Percentiles rank a stretch among this genome's conserved stretches.
phyloP scores from a whole-genome alignment of 2,888 invertebrate genomes.

The Tenthredo livida region DNA sequence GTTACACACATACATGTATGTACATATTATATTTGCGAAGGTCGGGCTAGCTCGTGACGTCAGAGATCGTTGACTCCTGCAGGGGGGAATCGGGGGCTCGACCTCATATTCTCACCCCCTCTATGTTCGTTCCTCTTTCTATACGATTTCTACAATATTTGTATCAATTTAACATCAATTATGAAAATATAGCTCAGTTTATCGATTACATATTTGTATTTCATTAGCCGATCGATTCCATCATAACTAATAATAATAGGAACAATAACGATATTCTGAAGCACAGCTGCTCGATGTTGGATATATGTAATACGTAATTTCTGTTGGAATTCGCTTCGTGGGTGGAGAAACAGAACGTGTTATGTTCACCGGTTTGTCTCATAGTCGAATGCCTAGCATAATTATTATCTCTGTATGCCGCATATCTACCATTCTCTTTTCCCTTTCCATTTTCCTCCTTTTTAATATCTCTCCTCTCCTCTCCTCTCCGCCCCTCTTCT shows the following conservation, averaged over 20 bases:
- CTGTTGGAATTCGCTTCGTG: not conserved
- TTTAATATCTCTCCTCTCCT: not conserved
- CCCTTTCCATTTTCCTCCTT: constrained; percentile 5
- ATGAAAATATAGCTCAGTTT: not conserved
- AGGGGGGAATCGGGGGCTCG: not conserved
- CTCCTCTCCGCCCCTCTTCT: not conserved
- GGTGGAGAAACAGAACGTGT: constrained; percentile 13
- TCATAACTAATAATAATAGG: not conserved
- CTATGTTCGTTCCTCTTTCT: not conserved
- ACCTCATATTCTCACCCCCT: not conserved
- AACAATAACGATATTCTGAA: not conserved
- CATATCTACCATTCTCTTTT: constrained; percentile 6
- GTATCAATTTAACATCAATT: not conserved
- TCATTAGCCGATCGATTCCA: not conserved
- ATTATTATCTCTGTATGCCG: not conserved
- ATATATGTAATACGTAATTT: not conserved
- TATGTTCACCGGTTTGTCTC: not conserved
- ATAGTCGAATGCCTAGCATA: not conserved
- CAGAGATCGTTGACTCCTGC: constrained; percentile 74
- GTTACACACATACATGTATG: too few species aligned
- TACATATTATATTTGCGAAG: constrained; percentile 67
- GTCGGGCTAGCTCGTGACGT: constrained; percentile 70
- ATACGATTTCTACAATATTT: not conserved
- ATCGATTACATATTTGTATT: not conserved
- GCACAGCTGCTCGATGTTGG: not conserved